A percentile compares a stretch with the other conserved stretches of the same genome.
These are phyloP conservation scores for Amphimallon solstitiale DNA, from an alignment of 2,888 invertebrate species.

Conservation along the genomic window DNA sequence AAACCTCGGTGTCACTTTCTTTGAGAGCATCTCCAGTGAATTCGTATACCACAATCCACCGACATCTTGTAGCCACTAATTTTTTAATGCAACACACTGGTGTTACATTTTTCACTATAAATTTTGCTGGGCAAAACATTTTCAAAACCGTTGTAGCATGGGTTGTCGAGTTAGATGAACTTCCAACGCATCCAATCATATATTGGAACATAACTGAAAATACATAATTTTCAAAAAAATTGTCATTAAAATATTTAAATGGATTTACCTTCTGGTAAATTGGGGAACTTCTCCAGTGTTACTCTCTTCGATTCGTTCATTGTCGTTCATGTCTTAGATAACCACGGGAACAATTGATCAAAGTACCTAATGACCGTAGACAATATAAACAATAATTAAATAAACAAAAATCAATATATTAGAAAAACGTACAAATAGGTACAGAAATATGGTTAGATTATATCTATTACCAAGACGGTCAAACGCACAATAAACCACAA, in stretches of 20 bases:
- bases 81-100: constrained; percentile 22
- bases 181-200: constrained; percentile 20
- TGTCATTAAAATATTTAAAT: constrained; percentile 28
- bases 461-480: background rate
- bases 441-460: constrained; percentile 1
- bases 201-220: constrained; percentile 20
- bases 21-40: constrained; percentile 26
- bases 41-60: constrained; percentile 19
- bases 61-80: constrained; percentile 22
- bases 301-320: constrained; percentile 15
- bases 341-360: constrained; percentile 4
- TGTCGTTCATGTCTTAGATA: constrained; percentile 9
- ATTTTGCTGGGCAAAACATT: constrained; percentile 16
- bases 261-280: constrained; percentile 21
- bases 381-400: constrained; percentile 8
- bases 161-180: constrained; percentile 15
- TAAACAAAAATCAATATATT: constrained; percentile 5
- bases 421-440: constrained; percentile 8
- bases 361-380: constrained; percentile 8
- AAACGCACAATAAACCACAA: background rate
- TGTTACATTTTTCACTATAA: constrained; percentile 24
- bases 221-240: constrained; percentile 28
- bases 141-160: constrained; percentile 18
- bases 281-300: constrained; percentile 16
- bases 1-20: constrained; percentile 18